phyloP scores from a whole-genome alignment of 2,888 invertebrate genomes.

The Lottia scabra region DNA sequence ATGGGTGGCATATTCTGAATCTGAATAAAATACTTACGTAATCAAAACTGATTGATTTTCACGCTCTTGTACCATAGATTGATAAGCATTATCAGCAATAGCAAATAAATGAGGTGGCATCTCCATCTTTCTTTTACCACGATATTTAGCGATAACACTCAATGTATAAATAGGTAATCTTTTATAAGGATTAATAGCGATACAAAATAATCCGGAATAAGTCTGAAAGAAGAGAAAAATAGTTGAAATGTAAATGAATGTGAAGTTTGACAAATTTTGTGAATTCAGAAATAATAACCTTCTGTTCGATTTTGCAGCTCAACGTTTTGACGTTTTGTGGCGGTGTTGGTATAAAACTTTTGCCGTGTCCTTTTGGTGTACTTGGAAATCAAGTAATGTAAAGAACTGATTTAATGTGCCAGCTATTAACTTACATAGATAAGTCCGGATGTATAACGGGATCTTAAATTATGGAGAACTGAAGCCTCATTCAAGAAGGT shows the following conservation, averaged over 20 bases:
- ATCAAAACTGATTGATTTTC: constrained; percentile 1
- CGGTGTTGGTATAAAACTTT: no score
- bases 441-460: constrained; percentile 55
- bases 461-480: constrained; percentile 61
- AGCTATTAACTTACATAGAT: constrained; percentile 56
- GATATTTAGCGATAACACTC: constrained; percentile 96
- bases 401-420: no score
- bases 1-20: no score
- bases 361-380: no score
- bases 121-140: constrained; percentile 99
- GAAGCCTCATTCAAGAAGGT: constrained; percentile 67
- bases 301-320: no score
- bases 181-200: constrained; percentile 99
- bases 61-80: constrained; percentile 96
- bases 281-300: no score
- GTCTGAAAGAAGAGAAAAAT: constrained; percentile 77
- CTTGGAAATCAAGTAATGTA: no score
- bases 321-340: no score
- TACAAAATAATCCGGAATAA: constrained; percentile 99
- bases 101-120: constrained; percentile 99
- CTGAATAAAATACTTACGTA: not conserved
- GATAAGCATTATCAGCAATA: constrained; percentile 99
- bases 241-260: no score
- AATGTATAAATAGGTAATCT: constrained; percentile 98
- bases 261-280: no score